These are phyloP conservation scores for Sarcoramphus papa DNA, from an alignment of 2,797 vertebrate genomes.

Conservation along the genomic window DNA sequence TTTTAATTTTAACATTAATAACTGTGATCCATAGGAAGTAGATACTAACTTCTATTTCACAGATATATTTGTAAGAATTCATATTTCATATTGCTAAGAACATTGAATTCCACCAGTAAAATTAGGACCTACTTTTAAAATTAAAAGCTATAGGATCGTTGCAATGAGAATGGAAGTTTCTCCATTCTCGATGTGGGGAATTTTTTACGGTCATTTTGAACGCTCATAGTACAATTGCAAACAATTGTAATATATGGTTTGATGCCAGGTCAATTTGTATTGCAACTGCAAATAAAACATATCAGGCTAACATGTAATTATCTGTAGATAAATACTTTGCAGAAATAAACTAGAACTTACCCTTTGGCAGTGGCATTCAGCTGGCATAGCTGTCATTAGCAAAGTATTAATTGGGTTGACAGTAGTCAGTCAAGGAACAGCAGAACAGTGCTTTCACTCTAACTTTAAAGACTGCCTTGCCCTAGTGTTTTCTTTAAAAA, in stretches of 20 bases:
- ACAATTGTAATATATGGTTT: background rate
- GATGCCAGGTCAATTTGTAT: conserved; percentile 1
- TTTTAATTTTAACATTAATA: background rate
- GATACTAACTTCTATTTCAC: background rate
- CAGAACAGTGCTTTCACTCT: background rate
- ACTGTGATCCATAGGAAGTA: background rate
- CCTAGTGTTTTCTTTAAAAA: conserved; percentile 23
- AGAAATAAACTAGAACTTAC: conserved; percentile 18
- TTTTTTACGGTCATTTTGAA: background rate
- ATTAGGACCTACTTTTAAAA: background rate
- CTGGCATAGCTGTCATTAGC: background rate
- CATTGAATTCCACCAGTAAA: background rate
- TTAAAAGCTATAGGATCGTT: background rate
- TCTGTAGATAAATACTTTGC: conserved; percentile 34
- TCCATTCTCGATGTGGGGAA: accelerated
- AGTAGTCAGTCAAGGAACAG: conserved; percentile 2
- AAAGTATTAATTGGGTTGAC: conserved; percentile 9
- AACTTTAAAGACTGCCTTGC: background rate
- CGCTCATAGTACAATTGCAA: background rate
- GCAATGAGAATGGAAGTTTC: background rate
- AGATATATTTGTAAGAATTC: background rate
- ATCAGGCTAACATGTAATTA: conserved; percentile 4
- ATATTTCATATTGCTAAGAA: background rate
- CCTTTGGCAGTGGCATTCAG: background rate
- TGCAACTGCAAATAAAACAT: conserved; percentile 4